Conservation (phyloP, 2,888 invertebrate species). For the Marasmarcha lunaedactyla region DNA sequence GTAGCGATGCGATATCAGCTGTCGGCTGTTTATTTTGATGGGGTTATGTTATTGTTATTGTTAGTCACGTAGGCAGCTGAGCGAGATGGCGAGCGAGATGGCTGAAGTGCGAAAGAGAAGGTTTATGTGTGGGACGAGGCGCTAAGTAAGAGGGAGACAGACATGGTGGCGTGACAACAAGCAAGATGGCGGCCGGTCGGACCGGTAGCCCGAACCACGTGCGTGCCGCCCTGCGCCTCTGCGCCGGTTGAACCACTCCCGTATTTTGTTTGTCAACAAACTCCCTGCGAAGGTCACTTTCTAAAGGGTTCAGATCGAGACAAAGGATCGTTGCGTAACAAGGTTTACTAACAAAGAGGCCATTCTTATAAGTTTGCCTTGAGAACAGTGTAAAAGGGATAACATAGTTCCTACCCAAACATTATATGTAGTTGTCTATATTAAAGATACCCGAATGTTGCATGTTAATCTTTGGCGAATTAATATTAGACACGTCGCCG, state of each 20-base stretch:
- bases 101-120: constrained; percentile 24
- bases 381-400: too few species aligned
- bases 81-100: constrained; percentile 36
- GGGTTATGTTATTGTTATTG: constrained; percentile 58
- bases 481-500: too few species aligned
- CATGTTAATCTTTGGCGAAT: too few species aligned
- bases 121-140: constrained; percentile 10
- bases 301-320: constrained; percentile 38
- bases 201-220: constrained; percentile 52
- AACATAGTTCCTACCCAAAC: too few species aligned
- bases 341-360: constrained; percentile 1
- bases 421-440: too few species aligned
- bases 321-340: constrained; percentile 48
- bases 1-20: neutral
- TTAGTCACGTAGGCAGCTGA: constrained; percentile 59
- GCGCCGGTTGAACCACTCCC: constrained; percentile 30
- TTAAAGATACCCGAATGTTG: too few species aligned
- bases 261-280: constrained; percentile 67
- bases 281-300: constrained; percentile 59
- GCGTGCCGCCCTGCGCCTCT: constrained; percentile 52
- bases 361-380: constrained; percentile 8
- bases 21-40: constrained; percentile 5
- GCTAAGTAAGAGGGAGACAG: constrained; percentile 33
- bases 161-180: constrained; percentile 58
- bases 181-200: constrained; percentile 57